Evolutionary conservation across 2,797 vertebrate genomes (phyloP), one percentile per base, ranked within the genome.

Genomic region (Falco naumanni): DNA sequence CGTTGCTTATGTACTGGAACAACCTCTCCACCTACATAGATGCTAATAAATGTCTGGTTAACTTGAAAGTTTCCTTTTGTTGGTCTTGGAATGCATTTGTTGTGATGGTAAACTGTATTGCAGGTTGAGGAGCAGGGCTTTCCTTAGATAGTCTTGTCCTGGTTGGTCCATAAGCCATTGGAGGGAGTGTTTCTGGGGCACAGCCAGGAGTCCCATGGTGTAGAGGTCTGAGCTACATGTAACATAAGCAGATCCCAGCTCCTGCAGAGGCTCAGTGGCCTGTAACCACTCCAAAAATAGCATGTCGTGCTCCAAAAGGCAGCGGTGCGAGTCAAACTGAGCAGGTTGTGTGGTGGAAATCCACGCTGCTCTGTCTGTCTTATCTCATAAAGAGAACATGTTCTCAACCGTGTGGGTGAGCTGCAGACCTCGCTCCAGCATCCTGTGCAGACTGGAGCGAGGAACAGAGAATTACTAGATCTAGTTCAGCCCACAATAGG

Each of bases 21-120:
- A 86, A 87, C 94, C 77, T 96, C 97, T 98, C 97, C 96, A 96
- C 96, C 96, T 98, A 97, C 80, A 97, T 94, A 94, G 96, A 90
- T 97, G 96, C 97, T 92, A 99, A 99, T 99, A 99, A 99, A 99
- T 65, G 64, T 92, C 93, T 96, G 94, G 92, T 98, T 94, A 96
- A 97, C 96, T 89, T 95, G 98, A 97, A 28, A 56, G 22, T 11
- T 84, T 51, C 56, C 75, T 89, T 34, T 50, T 64, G 9, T 41
- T 78, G 74, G 7, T 48, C 33, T 94, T 26, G 37, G 45, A 2
- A 4, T 28, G 65, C 1, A 19, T 33, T 77, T 33, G 5, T 43
- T 57, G 59, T 37, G 50, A 13, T 10, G 61, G 28, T 21, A 28
- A 63, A 11, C 25, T 25, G 26, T 61, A 41, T 56, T 4, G 26